Conservation (phyloP, 2,797 vertebrate genomes). For the Tragopan temminckii region DNA sequence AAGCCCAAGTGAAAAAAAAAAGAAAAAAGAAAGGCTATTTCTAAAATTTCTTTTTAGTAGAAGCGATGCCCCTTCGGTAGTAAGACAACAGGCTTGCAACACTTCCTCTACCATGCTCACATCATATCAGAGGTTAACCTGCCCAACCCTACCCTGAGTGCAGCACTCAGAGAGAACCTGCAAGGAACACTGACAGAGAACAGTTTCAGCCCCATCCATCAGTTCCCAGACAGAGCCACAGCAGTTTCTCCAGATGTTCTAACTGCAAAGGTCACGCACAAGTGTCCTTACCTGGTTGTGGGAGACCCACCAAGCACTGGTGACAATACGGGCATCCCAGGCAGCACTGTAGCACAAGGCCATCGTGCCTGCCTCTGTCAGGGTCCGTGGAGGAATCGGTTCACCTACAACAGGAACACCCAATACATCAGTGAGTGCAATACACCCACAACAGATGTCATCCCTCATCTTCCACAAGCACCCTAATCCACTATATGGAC, state of each 20-base stretch:
- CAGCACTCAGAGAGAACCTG: accelerated
- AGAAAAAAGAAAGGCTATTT: neutral
- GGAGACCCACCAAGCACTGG: conserved; percentile 99
- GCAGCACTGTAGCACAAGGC: conserved; percentile 97
- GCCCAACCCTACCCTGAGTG: neutral
- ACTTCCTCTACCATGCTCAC: accelerated
- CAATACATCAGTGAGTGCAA: accelerated
- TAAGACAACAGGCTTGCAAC: neutral
- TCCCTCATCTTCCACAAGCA: accelerated
- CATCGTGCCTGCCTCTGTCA: conserved; percentile 96
- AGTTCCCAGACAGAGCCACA: neutral
- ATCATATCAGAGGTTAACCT: accelerated
- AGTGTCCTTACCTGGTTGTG: conserved; percentile 91
- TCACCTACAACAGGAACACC: conserved; percentile 81
- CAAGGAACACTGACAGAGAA: neutral
- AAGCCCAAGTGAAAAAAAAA: neutral
- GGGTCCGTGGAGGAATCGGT: conserved; percentile 90
- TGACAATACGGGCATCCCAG: conserved; percentile 97
- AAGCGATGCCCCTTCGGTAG: neutral
- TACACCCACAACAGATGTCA: accelerated
- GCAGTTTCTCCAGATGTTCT: accelerated
- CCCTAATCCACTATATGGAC: accelerated
- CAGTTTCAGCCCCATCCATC: accelerated
- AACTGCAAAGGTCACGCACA: accelerated
- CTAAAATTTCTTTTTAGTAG: neutral